Conservation (phyloP, 2,797 vertebrate species). For the Sebastes trivittatus region DNA sequence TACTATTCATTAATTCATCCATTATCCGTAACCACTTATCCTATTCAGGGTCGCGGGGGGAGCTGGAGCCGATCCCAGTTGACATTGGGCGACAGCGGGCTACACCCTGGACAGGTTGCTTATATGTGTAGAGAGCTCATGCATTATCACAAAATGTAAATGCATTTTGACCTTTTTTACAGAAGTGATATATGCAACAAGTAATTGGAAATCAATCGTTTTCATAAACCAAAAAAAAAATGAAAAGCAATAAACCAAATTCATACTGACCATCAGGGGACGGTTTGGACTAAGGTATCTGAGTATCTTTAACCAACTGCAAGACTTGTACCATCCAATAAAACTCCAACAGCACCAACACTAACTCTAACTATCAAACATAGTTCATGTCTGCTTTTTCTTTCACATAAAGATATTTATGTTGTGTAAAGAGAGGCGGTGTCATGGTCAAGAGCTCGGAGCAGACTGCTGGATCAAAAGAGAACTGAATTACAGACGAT, state of each 20-base stretch:
- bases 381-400: not conserved
- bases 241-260: no score
- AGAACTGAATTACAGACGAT: not conserved
- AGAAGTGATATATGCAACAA: not conserved
- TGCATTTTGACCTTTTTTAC: not conserved
- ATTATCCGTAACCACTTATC: no score
- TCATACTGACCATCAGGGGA: not conserved
- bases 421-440: not conserved
- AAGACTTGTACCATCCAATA: not conserved
- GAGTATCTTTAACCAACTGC: not conserved
- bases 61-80: no score
- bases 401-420: not conserved
- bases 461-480: not conserved
- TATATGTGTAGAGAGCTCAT: not conserved
- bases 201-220: not conserved
- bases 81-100: no score
- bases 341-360: not conserved
- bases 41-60: no score
- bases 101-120: not conserved
- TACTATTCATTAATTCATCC: no score
- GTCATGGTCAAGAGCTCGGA: not conserved
- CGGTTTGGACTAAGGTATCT: not conserved
- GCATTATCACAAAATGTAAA: not conserved
- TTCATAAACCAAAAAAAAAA: not conserved
- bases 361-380: no score